These are phyloP conservation scores for Drosophila dives DNA, from an alignment of 2,888 invertebrate species.

Conservation along the genomic window DNA sequence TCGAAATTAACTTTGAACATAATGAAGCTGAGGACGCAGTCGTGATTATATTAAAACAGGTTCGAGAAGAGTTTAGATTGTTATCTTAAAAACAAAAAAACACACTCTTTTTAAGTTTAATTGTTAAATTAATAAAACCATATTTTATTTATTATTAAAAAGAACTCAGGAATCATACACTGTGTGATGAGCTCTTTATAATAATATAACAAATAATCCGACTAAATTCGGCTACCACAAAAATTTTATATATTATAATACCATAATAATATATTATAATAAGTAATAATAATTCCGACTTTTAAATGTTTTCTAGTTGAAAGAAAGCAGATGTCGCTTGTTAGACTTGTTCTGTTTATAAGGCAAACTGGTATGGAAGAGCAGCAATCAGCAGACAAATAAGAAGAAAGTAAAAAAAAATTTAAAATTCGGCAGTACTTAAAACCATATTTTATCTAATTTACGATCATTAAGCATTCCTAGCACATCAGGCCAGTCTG, in stretches of 20 bases:
- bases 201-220: too few species aligned
- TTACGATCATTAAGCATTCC: constrained; percentile 30
- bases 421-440: constrained; percentile 37
- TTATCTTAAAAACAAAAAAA: neutral
- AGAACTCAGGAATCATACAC: neutral
- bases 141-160: too few species aligned
- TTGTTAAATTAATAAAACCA: neutral
- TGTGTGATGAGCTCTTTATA: neutral
- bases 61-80: neutral
- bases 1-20: neutral
- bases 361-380: constrained; percentile 26
- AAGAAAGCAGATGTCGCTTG: constrained; percentile 39
- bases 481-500: neutral
- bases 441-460: constrained; percentile 45
- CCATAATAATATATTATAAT: too few species aligned
- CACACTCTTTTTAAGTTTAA: neutral
- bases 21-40: neutral
- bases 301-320: constrained; percentile 15
- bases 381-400: constrained; percentile 13
- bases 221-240: neutral
- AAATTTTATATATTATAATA: neutral
- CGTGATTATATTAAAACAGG: neutral
- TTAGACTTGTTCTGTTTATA: constrained; percentile 41
- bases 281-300: constrained; percentile 34
- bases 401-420: constrained; percentile 15